Evolutionary conservation across 1,140 invertebrate species (phyloP), one percentile per base, ranked within the genome.

Genomic region (Subanguina moxae): DNA sequence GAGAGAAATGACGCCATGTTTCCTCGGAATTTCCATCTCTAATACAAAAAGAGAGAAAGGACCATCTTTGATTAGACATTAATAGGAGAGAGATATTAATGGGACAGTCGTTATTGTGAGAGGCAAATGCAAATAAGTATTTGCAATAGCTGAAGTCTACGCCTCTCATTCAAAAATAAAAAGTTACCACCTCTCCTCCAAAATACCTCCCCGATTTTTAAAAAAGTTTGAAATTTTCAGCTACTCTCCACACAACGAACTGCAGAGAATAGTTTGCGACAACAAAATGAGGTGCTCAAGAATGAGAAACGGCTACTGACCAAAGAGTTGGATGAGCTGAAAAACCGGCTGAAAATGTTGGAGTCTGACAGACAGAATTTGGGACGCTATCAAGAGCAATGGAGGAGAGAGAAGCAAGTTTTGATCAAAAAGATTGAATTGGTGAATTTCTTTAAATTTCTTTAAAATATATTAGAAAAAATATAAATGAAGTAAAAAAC

Each of bases 361-460:
- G 75, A 82, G 45, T 57, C 61, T 23, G 80, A 82, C 28, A 69
- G 65, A 32, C 42, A 64, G 13, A 71, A 61, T 52, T 62, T 72
- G 30, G 59, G 28, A 17, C 69, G 70, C 15, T 32, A 68, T 28
- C 57, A 80, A 28, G 80, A 82, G 46, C 72, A 80, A 62, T 82
- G 80, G 75, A 82, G 80, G 61, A 67, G 71, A 9, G 80, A 82
- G 62, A 76, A 77, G 52, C 63, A 68, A 15, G 69, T 68, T 45
- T 67, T 82, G n/a, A 17, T 81, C 15, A 82, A 82, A 69, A 82
- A 80, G 58, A 82, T 82, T 58, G 81, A 82, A 68, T 61, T 79
- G 65, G 80, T 80, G 56, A 72, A 67, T 78, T 68, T 72, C 9
- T 8, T 17, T 71, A 62, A 62, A 57, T 57, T 62, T 57, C 11